phyloP scores from a whole-genome alignment of 2,888 invertebrate genomes.

The Scaptomyza parva region DNA sequence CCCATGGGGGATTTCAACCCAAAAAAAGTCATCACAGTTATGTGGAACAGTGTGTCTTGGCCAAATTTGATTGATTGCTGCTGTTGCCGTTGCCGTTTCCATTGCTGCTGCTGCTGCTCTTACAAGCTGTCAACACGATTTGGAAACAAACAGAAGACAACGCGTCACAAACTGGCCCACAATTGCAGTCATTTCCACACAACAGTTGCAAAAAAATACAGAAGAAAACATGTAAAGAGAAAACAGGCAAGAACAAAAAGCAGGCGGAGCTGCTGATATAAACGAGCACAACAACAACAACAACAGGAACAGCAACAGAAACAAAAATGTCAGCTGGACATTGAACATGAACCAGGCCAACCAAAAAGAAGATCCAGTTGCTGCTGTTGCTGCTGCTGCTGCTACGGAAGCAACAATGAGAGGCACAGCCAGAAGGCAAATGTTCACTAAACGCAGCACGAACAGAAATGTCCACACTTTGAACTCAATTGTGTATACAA shows the following conservation, averaged over 20 bases:
- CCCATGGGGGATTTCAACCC: conserved; percentile 69
- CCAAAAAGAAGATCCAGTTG: conserved; percentile 26
- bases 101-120: conserved; percentile 29
- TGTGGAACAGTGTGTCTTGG: conserved; percentile 42
- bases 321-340: conserved; percentile 73
- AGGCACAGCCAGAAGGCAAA: conserved; percentile 32
- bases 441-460: conserved; percentile 58
- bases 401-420: conserved; percentile 72
- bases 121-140: conserved; percentile 83
- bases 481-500: conserved; percentile 51
- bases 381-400: conserved; percentile 18
- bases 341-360: conserved; percentile 46
- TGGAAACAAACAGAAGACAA: conserved; percentile 64
- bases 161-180: conserved; percentile 78
- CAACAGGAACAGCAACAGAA: conserved; percentile 22
- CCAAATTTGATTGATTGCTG: conserved; percentile 77
- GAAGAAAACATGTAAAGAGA: conserved; percentile 9
- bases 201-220: conserved; percentile 41
- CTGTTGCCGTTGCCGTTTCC: conserved; percentile 6
- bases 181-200: conserved; percentile 62
- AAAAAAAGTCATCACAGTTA: conserved; percentile 55
- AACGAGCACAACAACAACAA: conserved; percentile 20
- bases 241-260: conserved; percentile 42
- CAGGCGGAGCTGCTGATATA: conserved; percentile 60
- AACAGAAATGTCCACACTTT: conserved; percentile 65